These are phyloP conservation scores for Sternarchorhynchus goeldii DNA, from an alignment of 2,797 vertebrate genomes.

Conservation along the genomic window DNA sequence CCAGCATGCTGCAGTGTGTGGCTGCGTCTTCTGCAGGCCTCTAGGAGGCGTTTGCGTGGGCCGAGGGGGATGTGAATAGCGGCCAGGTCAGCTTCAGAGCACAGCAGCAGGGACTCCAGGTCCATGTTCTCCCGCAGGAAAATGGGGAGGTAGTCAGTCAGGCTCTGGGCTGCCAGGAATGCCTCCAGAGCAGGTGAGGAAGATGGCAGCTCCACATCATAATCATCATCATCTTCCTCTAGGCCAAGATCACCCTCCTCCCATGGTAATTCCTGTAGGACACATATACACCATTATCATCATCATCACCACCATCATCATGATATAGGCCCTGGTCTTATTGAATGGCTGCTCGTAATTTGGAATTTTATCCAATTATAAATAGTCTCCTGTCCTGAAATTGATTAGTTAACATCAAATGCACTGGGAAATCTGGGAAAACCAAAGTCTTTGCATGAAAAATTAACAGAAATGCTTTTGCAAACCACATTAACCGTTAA, in stretches of 20 bases:
- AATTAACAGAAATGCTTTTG: too few species aligned
- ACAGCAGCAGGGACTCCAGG: constrained; percentile 86
- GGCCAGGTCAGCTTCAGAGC: constrained; percentile 87
- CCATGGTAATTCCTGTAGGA: constrained; percentile 83
- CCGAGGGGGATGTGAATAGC: constrained; percentile 89
- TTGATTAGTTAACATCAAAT: too few species aligned
- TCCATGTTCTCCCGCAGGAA: constrained; percentile 90
- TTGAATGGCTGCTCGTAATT: too few species aligned
- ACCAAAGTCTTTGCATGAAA: too few species aligned
- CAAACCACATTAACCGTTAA: not conserved
- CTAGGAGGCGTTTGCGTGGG: constrained; percentile 92
- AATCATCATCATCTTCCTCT: constrained; percentile 81
- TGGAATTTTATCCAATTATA: not conserved
- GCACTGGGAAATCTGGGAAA: too few species aligned
- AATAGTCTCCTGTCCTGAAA: too few species aligned
- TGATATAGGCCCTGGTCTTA: too few species aligned
- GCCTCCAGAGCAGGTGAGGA: constrained; percentile 88
- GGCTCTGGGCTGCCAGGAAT: constrained; percentile 87
- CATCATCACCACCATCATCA: not conserved
- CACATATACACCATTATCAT: constrained; percentile 2
- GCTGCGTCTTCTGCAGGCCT: constrained; percentile 82
- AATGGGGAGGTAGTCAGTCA: constrained; percentile 83
- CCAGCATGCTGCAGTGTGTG: constrained; percentile 81
- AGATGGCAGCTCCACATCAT: constrained; percentile 69
- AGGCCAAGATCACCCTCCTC: constrained; percentile 82